These are phyloP conservation scores for Macrotrachela quadricornifera DNA, from an alignment of 1,140 invertebrate genomes.

Conservation along the genomic window DNA sequence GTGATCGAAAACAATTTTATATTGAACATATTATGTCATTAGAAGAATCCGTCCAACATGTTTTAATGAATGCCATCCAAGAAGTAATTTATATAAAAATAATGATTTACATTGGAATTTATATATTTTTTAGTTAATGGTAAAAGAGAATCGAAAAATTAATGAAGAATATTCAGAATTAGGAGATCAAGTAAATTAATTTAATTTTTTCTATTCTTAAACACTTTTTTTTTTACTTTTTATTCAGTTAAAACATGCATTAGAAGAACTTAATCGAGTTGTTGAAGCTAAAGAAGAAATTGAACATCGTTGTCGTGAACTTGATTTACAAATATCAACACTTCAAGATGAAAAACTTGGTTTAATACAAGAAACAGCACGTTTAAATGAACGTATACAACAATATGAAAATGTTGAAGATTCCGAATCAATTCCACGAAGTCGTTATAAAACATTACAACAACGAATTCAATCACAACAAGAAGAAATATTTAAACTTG, in stretches of 20 bases:
- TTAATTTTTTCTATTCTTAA: too few relatives aligned
- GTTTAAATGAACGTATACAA: slow-evolving; percentile 43
- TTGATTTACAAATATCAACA: slow-evolving; percentile 53
- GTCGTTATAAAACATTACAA: too few relatives aligned
- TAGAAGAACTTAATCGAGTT: slow-evolving; percentile 43
- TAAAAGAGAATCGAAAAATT: neutral
- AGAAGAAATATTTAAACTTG: slow-evolving; percentile 14
- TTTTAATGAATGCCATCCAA: slow-evolving; percentile 83
- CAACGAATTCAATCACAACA: slow-evolving; percentile 1
- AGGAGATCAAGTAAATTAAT: neutral
- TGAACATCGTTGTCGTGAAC: slow-evolving; percentile 59
- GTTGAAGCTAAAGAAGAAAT: slow-evolving; percentile 57
- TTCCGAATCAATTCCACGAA: slow-evolving; percentile 12
- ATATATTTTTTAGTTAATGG: too few relatives aligned
- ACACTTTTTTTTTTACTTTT: too few relatives aligned
- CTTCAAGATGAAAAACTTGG: slow-evolving; percentile 59
- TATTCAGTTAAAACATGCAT: slow-evolving; percentile 36
- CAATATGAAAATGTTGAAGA: slow-evolving; percentile 39
- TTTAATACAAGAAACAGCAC: slow-evolving; percentile 50
- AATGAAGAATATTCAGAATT: neutral
- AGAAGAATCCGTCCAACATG: slow-evolving; percentile 66
- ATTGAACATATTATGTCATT: slow-evolving; percentile 74
- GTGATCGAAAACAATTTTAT: slow-evolving; percentile 65
- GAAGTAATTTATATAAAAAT: too few relatives aligned
- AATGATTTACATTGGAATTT: too few relatives aligned